Percentiles rank a stretch among this genome's conserved stretches.
These are phyloP conservation scores for Pterocles orientalis DNA, from an alignment of 2,113 vertebrate species.

Conservation along the genomic window DNA sequence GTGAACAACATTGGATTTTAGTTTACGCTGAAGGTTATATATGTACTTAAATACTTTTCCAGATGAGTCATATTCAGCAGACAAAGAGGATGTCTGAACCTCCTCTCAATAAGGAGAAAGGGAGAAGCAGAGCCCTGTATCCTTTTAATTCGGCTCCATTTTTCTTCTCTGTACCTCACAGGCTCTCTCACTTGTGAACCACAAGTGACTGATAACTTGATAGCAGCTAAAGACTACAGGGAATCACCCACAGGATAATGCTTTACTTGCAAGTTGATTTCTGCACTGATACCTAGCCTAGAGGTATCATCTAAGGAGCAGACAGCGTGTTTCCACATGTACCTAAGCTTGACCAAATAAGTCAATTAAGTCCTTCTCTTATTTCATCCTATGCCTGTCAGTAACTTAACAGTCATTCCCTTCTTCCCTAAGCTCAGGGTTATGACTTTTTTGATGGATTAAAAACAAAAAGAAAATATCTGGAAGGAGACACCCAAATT, in stretches of 20 bases:
- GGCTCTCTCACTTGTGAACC: not conserved
- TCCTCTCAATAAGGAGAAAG: not conserved
- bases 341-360: not conserved
- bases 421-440: not conserved
- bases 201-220: not conserved
- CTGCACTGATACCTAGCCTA: not conserved
- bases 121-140: not conserved
- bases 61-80: not conserved
- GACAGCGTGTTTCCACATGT: not conserved
- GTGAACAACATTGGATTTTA: not conserved
- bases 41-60: not conserved
- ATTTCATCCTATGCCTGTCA: not conserved
- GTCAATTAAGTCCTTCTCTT: not conserved
- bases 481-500: not conserved
- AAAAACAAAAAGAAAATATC: slow-evolving; percentile 3
- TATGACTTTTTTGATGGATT: not conserved
- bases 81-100: not conserved
- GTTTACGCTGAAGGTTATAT: not conserved
- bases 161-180: not conserved
- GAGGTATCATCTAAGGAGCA: not conserved
- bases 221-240: not conserved
- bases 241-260: not conserved
- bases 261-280: not conserved
- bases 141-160: not conserved
- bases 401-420: not conserved